Evolutionary conservation across 2,797 vertebrate genomes (phyloP).

Genomic region (Bryconaethiops microstoma): DNA sequence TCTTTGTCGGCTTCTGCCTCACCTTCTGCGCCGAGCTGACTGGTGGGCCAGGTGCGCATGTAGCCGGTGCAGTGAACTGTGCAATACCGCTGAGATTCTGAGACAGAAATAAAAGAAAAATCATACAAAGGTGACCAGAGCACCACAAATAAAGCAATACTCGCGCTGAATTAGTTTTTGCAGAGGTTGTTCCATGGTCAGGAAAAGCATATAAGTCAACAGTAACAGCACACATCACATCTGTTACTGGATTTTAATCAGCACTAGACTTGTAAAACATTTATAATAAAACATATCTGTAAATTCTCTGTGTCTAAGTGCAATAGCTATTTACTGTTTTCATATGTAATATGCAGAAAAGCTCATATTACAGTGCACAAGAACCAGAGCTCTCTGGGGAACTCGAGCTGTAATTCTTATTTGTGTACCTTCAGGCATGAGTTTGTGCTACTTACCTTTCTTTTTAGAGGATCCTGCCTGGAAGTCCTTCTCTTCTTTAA

Average conservation of each 20-base stretch:
- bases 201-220: no score
- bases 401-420: neutral
- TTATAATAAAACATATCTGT: no score
- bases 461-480: conserved; percentile 82
- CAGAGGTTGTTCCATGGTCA: neutral
- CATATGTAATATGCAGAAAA: neutral
- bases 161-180: neutral
- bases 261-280: no score
- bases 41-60: conserved; percentile 89
- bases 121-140: neutral
- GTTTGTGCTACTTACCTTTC: conserved; percentile 82
- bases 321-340: neutral
- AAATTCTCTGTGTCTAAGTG: neutral
- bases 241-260: no score
- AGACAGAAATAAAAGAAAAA: neutral
- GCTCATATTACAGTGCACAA: neutral
- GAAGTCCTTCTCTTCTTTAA: conserved; percentile 85
- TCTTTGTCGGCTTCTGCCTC: conserved; percentile 84
- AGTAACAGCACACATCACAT: no score
- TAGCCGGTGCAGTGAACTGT: conserved; percentile 95
- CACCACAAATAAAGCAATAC: neutral
- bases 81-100: conserved; percentile 91
- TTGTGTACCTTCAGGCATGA: neutral
- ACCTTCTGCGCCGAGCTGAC: conserved; percentile 80
- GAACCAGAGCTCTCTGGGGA: neutral